These are phyloP conservation scores for Vombatus ursinus DNA, from an alignment of 2,113 vertebrate genomes.

Conservation along the genomic window DNA sequence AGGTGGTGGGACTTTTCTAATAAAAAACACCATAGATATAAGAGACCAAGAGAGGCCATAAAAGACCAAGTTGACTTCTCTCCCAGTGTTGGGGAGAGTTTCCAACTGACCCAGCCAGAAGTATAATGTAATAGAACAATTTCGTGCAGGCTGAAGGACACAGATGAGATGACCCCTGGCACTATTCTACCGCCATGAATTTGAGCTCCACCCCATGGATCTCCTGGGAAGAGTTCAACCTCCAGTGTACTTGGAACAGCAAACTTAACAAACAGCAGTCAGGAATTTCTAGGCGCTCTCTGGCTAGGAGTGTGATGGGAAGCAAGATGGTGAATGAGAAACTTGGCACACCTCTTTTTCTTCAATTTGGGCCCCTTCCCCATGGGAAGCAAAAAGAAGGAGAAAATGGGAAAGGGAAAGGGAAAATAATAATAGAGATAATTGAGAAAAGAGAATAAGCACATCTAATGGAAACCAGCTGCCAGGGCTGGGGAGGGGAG, in stretches of 20 bases:
- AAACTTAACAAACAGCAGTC: slow-evolving; percentile 54
- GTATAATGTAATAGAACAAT: neutral
- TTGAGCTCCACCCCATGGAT: neutral
- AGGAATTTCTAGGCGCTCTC: slow-evolving; percentile 33
- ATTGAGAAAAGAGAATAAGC: slow-evolving; percentile 74
- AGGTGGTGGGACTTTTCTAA: neutral
- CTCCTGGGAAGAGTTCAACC: neutral
- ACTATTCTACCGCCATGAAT: neutral
- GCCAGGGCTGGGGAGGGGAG: slow-evolving; percentile 3
- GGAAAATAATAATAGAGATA: slow-evolving; percentile 76
- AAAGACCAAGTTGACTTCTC: neutral
- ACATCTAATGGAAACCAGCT: slow-evolving; percentile 77
- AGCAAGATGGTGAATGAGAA: slow-evolving; percentile 63
- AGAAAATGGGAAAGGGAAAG: slow-evolving; percentile 73
- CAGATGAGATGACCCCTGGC: neutral
- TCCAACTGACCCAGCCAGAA: neutral
- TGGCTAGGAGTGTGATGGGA: slow-evolving; percentile 42
- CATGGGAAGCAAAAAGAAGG: slow-evolving; percentile 53
- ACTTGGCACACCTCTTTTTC: slow-evolving; percentile 59
- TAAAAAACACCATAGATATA: neutral
- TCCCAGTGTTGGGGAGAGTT: neutral
- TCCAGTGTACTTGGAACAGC: neutral
- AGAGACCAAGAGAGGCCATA: neutral
- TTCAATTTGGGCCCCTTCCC: slow-evolving; percentile 65
- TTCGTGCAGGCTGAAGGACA: neutral